Base-by-base conservation (phyloP, 2,888 invertebrate species). In the Serrognathus titanus region DNA sequence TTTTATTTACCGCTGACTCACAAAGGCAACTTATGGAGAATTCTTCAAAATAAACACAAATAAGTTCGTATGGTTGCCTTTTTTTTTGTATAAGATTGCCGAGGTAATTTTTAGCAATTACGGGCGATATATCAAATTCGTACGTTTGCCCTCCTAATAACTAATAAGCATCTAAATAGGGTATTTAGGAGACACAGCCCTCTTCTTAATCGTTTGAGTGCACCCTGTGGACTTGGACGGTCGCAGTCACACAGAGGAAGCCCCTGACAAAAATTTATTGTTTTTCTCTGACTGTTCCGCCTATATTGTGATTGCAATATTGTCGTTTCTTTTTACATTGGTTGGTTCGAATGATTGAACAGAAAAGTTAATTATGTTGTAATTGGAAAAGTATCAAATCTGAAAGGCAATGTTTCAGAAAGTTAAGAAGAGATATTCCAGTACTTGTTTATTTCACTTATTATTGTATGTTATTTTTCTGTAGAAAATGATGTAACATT, bases 131-230 rank as follows among this genome's bases (percentile, higher is more conserved):
- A 56, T 56, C 59, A 59, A 53, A 49, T 56, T 51, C 43, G 49
- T 50, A 53, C 31, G 49, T 51, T 45, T 41, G 53, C 59, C 56
- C 49, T 39, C 52, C 49, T 50, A 59, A 59, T 53, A 56, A 56
- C 49, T 50, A 59, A 59, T 53, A 56, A 56, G 52, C 52, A 59
- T 56, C 59, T 56, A 56, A 59, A 59, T 56, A 40, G 59, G 51
- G 47, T 56, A 55, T 51, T 58, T 55, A 51, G 51, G 54, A 48
- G 51, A 40, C 55, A 40, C 47, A 45, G 40, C 48, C 48, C 47
- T 36, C 47, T 43, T 57, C 53, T 57, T 57, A 57, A 52, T 57
- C 49, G 48, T 47, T 31, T 51, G 52, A 57, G 52, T 52, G 52
- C 57, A 57, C 57, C 57, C 57, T 52, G 48, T 52, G 57, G 57